These are phyloP conservation scores for Taeniopygia guttata DNA, from an alignment of 2,797 vertebrate genomes.

Conservation along the genomic window DNA sequence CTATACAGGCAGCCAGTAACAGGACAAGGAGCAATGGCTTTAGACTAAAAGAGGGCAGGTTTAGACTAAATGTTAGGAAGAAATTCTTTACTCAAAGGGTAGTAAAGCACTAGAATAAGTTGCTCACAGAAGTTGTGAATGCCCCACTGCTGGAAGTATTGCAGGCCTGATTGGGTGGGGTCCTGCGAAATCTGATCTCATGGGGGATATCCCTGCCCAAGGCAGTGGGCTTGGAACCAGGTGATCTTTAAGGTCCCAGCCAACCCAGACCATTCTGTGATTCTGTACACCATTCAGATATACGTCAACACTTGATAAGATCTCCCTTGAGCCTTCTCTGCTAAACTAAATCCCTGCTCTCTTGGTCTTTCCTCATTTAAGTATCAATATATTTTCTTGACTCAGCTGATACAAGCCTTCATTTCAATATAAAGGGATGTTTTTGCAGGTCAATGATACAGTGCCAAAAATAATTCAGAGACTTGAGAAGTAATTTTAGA, in stretches of 20 bases:
- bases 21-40: not conserved
- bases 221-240: not conserved
- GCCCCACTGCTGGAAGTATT: not conserved
- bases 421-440: not conserved
- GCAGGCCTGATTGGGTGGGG: not conserved
- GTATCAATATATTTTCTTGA: not conserved
- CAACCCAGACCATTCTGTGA: not conserved
- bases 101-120: not conserved
- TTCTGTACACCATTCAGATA: not conserved
- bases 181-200: fast-evolving
- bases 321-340: not conserved
- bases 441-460: not conserved
- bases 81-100: not conserved
- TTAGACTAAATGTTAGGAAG: not conserved
- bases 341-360: not conserved
- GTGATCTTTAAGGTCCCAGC: not conserved
- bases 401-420: not conserved
- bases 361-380: not conserved
- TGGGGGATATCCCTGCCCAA: not conserved
- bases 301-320: not conserved
- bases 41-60: not conserved
- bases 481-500: not conserved
- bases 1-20: not conserved
- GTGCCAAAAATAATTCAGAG: not conserved
- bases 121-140: not conserved